These are phyloP conservation scores for Embidobia sp. DNA, from an alignment of 2,888 invertebrate species.

Conservation along the genomic window DNA sequence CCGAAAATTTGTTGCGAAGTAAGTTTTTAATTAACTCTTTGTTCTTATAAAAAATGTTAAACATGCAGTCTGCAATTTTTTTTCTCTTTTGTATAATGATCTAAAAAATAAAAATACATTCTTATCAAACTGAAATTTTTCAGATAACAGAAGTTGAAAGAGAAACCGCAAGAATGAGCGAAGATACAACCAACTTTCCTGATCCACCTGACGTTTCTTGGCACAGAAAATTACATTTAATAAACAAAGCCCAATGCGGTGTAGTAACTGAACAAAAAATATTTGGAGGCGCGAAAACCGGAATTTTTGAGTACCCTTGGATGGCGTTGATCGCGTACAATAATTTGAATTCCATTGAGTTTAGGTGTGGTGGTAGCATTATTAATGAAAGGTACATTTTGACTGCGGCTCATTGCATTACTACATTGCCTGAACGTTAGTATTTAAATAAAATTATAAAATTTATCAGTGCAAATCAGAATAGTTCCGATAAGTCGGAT, in stretches of 20 bases:
- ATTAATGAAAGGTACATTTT: constrained; percentile 83
- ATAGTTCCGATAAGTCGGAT: background rate
- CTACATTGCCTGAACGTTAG: constrained; percentile 35
- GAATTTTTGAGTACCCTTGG: constrained; percentile 88
- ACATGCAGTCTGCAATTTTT: too few relatives aligned
- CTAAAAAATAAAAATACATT: too few relatives aligned
- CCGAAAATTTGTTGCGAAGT: constrained; percentile 81
- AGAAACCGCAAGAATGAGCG: too few relatives aligned
- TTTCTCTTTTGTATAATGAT: too few relatives aligned
- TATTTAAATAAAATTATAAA: background rate
- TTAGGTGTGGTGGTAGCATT: constrained; percentile 81
- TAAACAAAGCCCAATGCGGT: constrained; percentile 83
- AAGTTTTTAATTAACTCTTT: background rate
- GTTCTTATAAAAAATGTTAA: too few relatives aligned
- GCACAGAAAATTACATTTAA: constrained; percentile 79
- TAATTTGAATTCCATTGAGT: constrained; percentile 69
- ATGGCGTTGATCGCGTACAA: constrained; percentile 87
- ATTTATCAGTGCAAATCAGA: background rate
- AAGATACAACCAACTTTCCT: constrained; percentile 11
- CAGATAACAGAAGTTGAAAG: too few relatives aligned
- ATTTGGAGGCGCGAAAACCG: constrained; percentile 84
- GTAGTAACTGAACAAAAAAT: constrained; percentile 83
- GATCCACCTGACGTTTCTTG: constrained; percentile 78
- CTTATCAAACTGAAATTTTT: too few relatives aligned
- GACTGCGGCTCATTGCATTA: constrained; percentile 82